Evolutionary conservation across 2,113 vertebrate genomes (phyloP), one percentile per base, ranked within the genome.

Genomic region (Paraplagusia blochii): DNA sequence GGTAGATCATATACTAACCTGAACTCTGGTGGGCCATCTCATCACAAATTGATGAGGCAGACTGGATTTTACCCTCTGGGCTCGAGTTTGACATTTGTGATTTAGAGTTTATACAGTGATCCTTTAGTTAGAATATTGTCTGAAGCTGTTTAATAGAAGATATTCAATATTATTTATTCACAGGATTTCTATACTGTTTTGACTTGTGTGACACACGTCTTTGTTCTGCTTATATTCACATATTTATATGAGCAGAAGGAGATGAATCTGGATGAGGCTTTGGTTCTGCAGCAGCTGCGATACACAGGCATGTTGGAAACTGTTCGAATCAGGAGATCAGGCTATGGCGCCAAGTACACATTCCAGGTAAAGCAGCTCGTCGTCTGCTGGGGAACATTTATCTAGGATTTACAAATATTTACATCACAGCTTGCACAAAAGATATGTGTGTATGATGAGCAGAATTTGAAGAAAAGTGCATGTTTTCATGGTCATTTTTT

Each of bases 221-320:
- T 29, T 29, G 22, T 29, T 6, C 22, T 29, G 22, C 22, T 2
- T 29, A 6, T 29, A 29, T 29, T 29, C 66, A n/a, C 58, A 44
- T 18, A 12, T 76, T 10, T 58, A 0, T 57, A 1, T 86, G 22
- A 82, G 58, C 91, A 99, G 97, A 94, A 87, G 70, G 96, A 98
- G 81, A 93, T 99, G 82, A 87, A 89, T 60, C 94, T 98, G 46
- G 93, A 99, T 4, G 94, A 98, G 13, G 88, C 82, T 8, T 87
- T 99, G 86, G 93, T 99, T 34, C 78, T 98, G 64, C 96, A 98
- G 85, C 96, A 99, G 90, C 79, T 99, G 62, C 89, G 94, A 55
- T 99, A 99, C 87, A 99, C 97, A 0, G 97, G 97, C 55, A 99
- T 99, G 97, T 86, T 99, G 66, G 97, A 99, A 84, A 99, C 97